Conservation (phyloP, 2,113 vertebrate genomes). For the Lagopus leucura region DNA sequence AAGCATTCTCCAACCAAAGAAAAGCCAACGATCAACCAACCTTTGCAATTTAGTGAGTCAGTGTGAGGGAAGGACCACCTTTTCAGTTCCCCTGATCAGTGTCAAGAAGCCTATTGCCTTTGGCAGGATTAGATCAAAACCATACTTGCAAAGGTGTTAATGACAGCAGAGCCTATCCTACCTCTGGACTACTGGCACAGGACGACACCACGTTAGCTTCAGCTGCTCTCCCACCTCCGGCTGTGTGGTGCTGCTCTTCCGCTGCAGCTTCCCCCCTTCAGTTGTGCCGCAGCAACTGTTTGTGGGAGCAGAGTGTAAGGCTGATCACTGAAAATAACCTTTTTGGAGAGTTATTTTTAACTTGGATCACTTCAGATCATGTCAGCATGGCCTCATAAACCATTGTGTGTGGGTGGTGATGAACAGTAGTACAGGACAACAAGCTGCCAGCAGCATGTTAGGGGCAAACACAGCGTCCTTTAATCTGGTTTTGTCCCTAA, state of each 20-base stretch:
- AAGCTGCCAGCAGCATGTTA: rapidly evolving
- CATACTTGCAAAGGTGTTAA: not conserved
- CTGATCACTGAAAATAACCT: slow-evolving; percentile 4
- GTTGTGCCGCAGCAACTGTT: not conserved
- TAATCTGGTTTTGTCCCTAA: not conserved
- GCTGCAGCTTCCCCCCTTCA: not conserved
- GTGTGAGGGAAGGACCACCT: not conserved
- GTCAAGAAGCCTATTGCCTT: not conserved
- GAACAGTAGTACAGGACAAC: rapidly evolving
- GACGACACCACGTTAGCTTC: not conserved
- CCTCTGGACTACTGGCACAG: rapidly evolving
- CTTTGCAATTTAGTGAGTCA: not conserved
- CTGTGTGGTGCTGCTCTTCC: slow-evolving; percentile 34
- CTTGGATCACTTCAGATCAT: not conserved
- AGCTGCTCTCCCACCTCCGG: slow-evolving; percentile 8
- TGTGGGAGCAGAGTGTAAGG: not conserved
- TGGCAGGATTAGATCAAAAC: not conserved
- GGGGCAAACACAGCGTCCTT: not conserved
- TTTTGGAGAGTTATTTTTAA: not conserved
- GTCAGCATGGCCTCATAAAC: not conserved
- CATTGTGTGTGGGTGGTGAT: rapidly evolving
- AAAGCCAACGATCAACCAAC: rapidly evolving
- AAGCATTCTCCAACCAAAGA: not conserved
- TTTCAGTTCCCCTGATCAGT: not conserved
- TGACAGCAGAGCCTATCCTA: not conserved